Evolutionary conservation across 2,113 vertebrate genomes (phyloP).

Genomic region (Scolopax mira): DNA sequence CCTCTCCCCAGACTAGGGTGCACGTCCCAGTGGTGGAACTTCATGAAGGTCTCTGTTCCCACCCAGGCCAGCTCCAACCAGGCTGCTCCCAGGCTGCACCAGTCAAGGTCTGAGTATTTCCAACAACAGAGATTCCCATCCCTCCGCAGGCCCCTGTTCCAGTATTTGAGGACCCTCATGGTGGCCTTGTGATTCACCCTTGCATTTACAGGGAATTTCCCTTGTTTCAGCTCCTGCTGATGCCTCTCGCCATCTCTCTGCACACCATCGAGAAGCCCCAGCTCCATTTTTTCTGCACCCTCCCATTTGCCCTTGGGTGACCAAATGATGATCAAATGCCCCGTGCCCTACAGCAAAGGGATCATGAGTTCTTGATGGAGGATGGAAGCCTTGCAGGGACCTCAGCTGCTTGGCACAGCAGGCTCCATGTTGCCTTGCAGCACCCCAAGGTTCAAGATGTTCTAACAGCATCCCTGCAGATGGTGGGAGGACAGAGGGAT

Average conservation of each 20-base stretch:
- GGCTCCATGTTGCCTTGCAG: neutral
- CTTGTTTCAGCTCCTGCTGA: neutral
- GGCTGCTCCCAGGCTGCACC: neutral
- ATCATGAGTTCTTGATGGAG: rapidly evolving
- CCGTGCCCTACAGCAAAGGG: neutral
- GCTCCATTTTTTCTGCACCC: neutral
- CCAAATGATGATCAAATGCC: neutral
- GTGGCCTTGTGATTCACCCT: neutral
- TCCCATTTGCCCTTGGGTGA: neutral
- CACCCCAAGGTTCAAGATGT: neutral
- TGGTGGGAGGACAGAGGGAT: neutral
- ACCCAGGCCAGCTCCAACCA: rapidly evolving
- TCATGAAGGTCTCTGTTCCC: neutral
- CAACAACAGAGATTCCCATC: neutral
- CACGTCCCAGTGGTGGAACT: rapidly evolving
- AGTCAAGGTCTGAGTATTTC: neutral
- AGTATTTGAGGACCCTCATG: neutral
- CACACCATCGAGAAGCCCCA: rapidly evolving
- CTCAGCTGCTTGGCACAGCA: neutral
- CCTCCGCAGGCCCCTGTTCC: neutral
- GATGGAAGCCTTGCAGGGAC: neutral
- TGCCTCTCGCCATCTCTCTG: neutral
- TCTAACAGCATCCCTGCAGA: neutral
- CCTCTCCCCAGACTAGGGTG: neutral
- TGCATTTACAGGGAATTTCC: neutral